Conservation (phyloP, 2,888 invertebrate species). For the Polymixis lichenea region DNA sequence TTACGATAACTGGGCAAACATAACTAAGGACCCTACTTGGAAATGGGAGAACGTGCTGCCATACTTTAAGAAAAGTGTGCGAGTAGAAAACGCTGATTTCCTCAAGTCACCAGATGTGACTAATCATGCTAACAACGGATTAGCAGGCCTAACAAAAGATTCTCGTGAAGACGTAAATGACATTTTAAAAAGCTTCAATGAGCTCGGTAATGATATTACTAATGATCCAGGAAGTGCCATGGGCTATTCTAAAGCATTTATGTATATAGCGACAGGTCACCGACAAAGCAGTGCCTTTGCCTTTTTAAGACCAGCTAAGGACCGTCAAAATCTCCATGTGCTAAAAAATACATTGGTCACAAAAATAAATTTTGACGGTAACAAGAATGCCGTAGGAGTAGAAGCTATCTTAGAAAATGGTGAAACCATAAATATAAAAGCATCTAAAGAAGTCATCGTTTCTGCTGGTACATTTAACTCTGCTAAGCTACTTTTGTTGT, state of each 20-base stretch:
- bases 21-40: constrained; percentile 85
- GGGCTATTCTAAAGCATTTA: constrained; percentile 36
- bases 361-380: constrained; percentile 56
- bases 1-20: constrained; percentile 92
- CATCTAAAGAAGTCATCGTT: constrained; percentile 90
- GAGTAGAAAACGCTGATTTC: constrained; percentile 28
- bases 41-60: constrained; percentile 58
- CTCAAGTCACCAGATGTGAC: constrained; percentile 16
- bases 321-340: constrained; percentile 59
- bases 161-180: neutral
- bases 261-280: constrained; percentile 13
- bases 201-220: constrained; percentile 41
- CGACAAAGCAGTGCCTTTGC: constrained; percentile 42
- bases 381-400: constrained; percentile 60
- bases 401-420: constrained; percentile 31
- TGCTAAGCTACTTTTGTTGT: constrained; percentile 91
- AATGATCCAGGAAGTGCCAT: constrained; percentile 43
- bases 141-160: constrained; percentile 38
- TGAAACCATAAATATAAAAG: constrained; percentile 65
- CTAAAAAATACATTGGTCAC: constrained; percentile 61
- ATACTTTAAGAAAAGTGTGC: constrained; percentile 57
- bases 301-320: constrained; percentile 39
- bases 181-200: constrained; percentile 40
- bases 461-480: constrained; percentile 91
- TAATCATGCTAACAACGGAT: constrained; percentile 43